phyloP scores from a whole-genome alignment of 2,888 invertebrate genomes.

The Tenthredo scrophulariae region DNA sequence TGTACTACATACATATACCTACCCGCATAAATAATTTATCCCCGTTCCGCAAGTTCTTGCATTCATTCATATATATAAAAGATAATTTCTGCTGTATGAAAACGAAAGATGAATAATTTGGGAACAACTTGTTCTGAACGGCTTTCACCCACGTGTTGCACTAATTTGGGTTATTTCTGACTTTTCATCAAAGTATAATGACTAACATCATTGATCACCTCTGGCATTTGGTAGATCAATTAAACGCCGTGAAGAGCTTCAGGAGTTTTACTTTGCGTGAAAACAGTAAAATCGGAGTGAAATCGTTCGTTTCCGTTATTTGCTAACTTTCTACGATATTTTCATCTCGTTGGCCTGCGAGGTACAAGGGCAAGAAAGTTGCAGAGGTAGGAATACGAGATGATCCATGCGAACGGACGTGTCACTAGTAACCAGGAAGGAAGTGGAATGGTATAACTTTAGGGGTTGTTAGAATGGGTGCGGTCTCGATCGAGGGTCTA shows the following conservation, averaged over 20 bases:
- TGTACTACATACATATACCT: neutral
- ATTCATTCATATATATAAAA: neutral
- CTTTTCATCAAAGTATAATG: conserved; percentile 8
- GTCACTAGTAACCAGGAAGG: neutral
- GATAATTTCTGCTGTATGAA: neutral
- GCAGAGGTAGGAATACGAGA: neutral
- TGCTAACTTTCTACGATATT: neutral
- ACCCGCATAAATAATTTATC: neutral
- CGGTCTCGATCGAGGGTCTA: neutral
- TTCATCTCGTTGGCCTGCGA: neutral
- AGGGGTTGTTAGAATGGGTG: conserved; percentile 2
- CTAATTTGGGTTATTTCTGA: neutral
- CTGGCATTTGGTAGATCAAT: neutral
- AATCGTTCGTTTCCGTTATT: neutral
- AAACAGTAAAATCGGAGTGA: neutral
- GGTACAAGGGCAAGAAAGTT: neutral
- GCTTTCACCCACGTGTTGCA: conserved; percentile 3
- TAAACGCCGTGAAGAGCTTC: neutral
- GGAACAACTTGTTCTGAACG: neutral
- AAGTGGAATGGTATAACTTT: neutral
- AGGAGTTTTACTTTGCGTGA: neutral
- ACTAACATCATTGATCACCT: neutral
- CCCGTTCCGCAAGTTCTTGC: neutral
- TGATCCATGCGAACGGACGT: neutral
- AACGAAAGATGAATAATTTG: conserved; percentile 10